Conservation (phyloP, 30 jellyfish, hydroid and myxozoan species). For the Nemopilema nomurai region DNA sequence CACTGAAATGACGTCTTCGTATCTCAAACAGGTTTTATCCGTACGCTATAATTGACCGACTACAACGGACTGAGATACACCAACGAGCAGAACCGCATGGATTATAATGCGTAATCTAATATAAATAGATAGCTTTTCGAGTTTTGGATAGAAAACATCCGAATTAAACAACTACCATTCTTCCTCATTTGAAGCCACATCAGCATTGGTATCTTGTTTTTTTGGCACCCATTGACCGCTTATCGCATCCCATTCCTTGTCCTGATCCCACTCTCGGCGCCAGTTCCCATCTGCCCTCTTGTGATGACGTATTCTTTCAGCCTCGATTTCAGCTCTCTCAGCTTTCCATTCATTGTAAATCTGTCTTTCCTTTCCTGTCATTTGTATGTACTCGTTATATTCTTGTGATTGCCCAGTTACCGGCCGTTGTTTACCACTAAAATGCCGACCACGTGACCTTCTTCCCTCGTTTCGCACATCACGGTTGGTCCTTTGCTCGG, state of each 20-base stretch:
- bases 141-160: not conserved
- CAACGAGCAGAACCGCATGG: not conserved
- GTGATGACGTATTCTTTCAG: constrained; percentile 6
- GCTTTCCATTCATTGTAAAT: constrained; percentile 11
- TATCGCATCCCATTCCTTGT: constrained; percentile 8
- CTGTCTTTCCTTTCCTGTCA: constrained; percentile 28
- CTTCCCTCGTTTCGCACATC: not conserved
- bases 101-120: not conserved
- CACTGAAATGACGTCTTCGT: too few species aligned
- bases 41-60: too few species aligned
- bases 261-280: constrained; percentile 45
- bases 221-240: constrained; percentile 16
- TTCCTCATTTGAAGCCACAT: not conserved
- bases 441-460: not conserved
- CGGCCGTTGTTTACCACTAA: not conserved
- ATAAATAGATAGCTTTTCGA: not conserved
- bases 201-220: not conserved
- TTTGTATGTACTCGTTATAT: not conserved
- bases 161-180: not conserved
- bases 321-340: constrained; percentile 37
- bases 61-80: too few species aligned
- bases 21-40: too few species aligned
- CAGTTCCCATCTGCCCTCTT: constrained; percentile 33
- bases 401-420: not conserved
- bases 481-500: not conserved